Evolutionary conservation across 2,888 invertebrate species (phyloP), one percentile per base, ranked within the genome.

Genomic region (Ophion costatus): DNA sequence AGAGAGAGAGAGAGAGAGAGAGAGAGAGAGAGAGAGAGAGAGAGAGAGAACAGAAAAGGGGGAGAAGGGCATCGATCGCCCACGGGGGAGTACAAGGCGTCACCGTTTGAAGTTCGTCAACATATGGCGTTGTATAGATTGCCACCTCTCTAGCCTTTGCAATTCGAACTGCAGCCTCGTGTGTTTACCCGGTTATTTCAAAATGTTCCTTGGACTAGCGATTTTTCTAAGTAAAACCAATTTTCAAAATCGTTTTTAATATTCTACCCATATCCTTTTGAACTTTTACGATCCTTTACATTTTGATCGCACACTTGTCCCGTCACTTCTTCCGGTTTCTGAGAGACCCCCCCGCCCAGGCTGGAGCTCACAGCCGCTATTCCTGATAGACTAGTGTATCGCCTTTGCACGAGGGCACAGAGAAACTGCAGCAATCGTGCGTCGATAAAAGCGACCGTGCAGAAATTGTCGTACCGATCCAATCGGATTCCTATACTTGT

Each of bases 121-220:
- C 79, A 76, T 82, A 85, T 85, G 82, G 82, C 82, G 82, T 85
- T 76, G 84, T 79, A 51, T 51, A 85, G 79, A 85, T 85, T 76
- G 79, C 76, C 74, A 81, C 66, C 71, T 33, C 70, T 38, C 24
- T 45, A 33, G 22, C 59, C 71, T 67, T 67, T 20, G 29, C 14
- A n/a, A 63, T 57, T 56, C 78, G 63, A 71, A n/a, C 61, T 57
- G 71, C 56, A 42, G 51, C 64, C 73, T 61, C 20, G 38, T 66
- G 56, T 59, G 70, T 71, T 59, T 66, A 70, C 70, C 81, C 70
- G 69, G 70, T 81, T 84, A 78, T 78, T 74, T 33, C 57, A 70
- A 51, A 70, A 64, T 75, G 14, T 71, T 82, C 66, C 45, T 29
- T 57, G 61, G 45, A 51, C 2, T 33, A 20, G 38, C 9, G 51